Evolutionary conservation across 2,888 invertebrate species (phyloP).

Genomic region (Crossocerus cetratus): DNA sequence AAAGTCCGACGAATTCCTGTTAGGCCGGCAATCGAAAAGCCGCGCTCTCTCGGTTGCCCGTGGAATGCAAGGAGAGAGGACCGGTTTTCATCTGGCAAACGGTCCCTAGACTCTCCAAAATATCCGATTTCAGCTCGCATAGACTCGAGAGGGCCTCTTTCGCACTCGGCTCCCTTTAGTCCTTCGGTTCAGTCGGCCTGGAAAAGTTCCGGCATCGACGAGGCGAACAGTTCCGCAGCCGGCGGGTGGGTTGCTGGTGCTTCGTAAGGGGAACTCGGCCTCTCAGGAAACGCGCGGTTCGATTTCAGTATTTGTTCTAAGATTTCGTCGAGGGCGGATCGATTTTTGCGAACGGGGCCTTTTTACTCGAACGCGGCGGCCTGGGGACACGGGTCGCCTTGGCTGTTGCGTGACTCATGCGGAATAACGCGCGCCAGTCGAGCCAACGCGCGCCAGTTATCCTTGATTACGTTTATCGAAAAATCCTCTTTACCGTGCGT

Average conservation of each 20-base stretch:
- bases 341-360: constrained; percentile 5
- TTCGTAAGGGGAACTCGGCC: constrained; percentile 11
- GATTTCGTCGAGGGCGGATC: constrained; percentile 18
- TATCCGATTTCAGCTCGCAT: constrained; percentile 2
- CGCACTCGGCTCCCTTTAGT: too few species aligned
- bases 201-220: too few species aligned
- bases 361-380: neutral
- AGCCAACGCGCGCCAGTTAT: constrained; percentile 9
- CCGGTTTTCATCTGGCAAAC: constrained; percentile 34
- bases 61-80: constrained; percentile 44
- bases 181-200: too few species aligned
- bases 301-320: constrained; percentile 26
- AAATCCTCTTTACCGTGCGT: neutral
- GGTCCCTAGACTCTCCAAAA: neutral
- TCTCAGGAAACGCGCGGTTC: neutral
- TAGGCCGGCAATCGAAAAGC: constrained; percentile 8
- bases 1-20: neutral
- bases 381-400: constrained; percentile 24
- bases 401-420: constrained; percentile 22
- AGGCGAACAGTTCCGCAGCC: neutral
- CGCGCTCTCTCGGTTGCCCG: constrained; percentile 16
- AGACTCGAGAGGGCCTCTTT: too few species aligned
- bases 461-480: constrained; percentile 5
- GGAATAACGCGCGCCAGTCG: neutral
- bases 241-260: neutral